Percentiles rank a stretch among this genome's conserved stretches.
These are phyloP conservation scores for Numida meleagris DNA, from an alignment of 2,113 vertebrate genomes.

Conservation along the genomic window DNA sequence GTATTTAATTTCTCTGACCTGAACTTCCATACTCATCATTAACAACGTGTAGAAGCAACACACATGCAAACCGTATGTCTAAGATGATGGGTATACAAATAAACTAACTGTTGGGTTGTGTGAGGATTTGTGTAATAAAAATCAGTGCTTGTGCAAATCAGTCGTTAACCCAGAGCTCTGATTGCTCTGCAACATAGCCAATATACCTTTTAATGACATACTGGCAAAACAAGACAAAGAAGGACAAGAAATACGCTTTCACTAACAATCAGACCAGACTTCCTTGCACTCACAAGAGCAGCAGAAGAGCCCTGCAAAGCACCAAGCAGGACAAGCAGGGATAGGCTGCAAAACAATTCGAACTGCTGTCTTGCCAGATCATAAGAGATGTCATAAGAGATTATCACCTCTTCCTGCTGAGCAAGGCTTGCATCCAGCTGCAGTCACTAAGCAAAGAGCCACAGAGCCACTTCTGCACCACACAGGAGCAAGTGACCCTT, in stretches of 20 bases:
- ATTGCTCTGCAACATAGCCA: not conserved
- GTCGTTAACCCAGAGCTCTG: not conserved
- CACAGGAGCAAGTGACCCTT: not conserved
- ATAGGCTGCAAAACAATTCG: not conserved
- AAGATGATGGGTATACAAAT: not conserved
- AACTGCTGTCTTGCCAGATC: too few species aligned
- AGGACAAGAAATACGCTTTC: not conserved
- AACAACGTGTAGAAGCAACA: not conserved
- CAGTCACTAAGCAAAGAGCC: not conserved
- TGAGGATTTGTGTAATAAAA: not conserved
- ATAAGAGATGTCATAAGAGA: not conserved
- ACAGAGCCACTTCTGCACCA: not conserved
- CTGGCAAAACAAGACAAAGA: not conserved
- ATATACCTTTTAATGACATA: not conserved
- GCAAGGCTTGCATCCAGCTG: not conserved
- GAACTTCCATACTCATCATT: not conserved
- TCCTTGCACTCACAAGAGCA: not conserved
- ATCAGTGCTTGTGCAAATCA: not conserved
- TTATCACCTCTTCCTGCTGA: not conserved
- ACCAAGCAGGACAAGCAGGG: not conserved
- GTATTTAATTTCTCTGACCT: not conserved
- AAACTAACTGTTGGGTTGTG: not conserved
- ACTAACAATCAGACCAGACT: too few species aligned
- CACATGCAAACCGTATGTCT: not conserved
- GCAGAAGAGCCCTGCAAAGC: not conserved